These are phyloP conservation scores for Clusia tigrina DNA, from an alignment of 2,888 invertebrate species.

Conservation along the genomic window DNA sequence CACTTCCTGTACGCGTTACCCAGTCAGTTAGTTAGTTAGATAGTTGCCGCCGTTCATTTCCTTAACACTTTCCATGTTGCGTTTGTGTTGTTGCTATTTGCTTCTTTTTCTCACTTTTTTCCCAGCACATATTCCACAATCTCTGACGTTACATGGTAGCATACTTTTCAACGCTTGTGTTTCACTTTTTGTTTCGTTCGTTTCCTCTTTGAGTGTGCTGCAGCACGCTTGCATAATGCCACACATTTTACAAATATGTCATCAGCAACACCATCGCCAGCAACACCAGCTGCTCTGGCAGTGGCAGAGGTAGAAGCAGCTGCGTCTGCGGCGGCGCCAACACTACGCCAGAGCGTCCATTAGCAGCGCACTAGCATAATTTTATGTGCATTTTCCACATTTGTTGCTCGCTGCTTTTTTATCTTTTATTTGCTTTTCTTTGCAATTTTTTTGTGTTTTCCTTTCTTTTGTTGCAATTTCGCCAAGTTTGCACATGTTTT, in stretches of 20 bases:
- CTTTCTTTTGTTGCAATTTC: not conserved
- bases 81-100: not conserved
- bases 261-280: not conserved
- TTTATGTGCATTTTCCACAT: constrained; percentile 9
- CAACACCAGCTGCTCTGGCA: not conserved
- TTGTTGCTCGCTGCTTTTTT: not conserved
- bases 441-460: not conserved
- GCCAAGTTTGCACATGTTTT: not conserved
- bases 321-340: not conserved
- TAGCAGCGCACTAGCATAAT: too few species aligned
- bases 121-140: too few species aligned
- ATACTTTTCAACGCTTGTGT: not conserved
- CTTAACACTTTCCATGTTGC: not conserved
- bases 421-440: not conserved
- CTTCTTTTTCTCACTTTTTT: not conserved
- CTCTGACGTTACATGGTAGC: not conserved
- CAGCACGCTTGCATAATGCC: not conserved
- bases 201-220: not conserved
- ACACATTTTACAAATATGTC: constrained; percentile 4
- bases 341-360: not conserved
- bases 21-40: too few species aligned
- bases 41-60: not conserved
- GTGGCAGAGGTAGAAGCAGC: too few species aligned
- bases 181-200: not conserved
- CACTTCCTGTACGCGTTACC: not conserved